Base-by-base conservation (phyloP, 1,140 invertebrate species). In the Gonioctena quinquepunctata region DNA sequence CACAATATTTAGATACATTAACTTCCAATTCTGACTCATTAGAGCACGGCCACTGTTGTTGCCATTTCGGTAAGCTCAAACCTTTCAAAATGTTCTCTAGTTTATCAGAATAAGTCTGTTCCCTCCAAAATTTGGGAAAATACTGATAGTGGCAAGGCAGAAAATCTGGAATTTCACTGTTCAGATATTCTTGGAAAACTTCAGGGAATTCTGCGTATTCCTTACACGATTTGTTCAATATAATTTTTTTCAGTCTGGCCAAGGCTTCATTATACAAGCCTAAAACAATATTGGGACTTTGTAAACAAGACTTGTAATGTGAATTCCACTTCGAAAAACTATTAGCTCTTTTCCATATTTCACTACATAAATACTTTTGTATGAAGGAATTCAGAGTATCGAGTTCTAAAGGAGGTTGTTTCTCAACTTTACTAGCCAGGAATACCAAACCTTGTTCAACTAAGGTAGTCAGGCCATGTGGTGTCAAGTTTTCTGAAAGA, bases 191-290 rank as follows among this genome's bases (percentile, higher is more conserved):
- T 22, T 82, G 83, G 27, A 90, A 84, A 33, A 88, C 86, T 1
- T 82, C 70, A 0, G 88, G 84, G 71, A 90, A 87, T 71, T 83
- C 80, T 0, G 84, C 83, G 48, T 84, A 84, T 26, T 83, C 75
- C 6, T 81, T 69, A 0, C 77, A 78, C 42, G 86, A 77, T 11
- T 87, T 84, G 82, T 90, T 85, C 19, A 87, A 83, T n/a, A 88
- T 80, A 48, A 92, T 86, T 23, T 86, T 77, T n/a, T 84, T 87
- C 18, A 92, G 76, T 71, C 87, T 87, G 57, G 83, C 82, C 2
- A 92, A 85, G 28, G 88, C 88, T 73, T 88, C 85, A 77, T 92
- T 92, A 71, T 91, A 91, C 27, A 90, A 80, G 26, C 85, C 79
- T 18, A 89, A 86, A 2, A 91, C 83, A 70, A 87, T 87, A 68